Base-by-base conservation (phyloP, 1,140 invertebrate genomes). In the Dreissena rostriformis region DNA sequence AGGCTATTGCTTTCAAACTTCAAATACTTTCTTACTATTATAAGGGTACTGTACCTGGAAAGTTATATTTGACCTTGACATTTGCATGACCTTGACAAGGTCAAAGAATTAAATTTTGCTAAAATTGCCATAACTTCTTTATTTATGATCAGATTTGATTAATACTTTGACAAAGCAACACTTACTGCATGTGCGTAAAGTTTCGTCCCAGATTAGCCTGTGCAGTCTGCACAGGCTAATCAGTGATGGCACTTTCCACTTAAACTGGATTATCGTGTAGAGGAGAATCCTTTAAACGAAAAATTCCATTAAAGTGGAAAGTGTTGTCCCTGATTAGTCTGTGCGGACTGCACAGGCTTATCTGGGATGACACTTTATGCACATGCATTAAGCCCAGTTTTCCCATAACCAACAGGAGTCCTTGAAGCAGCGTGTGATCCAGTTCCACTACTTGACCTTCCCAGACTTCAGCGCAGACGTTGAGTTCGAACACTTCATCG, bases 381-480 rank as follows among this genome's bases (percentile, higher is more conserved):
- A 51, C 17, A 51, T 19, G 19, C 17, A 71, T n/a, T n/a, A n/a
- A n/a, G n/a, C n/a, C n/a, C n/a, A n/a, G 24, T 68, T 28, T 68
- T 28, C 24, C 1, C 24, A 15, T 39, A 29, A 26, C 17, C 74
- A 61, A 52, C 65, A 87, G 85, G 72, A 80, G 4, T 24, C 78
- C 7, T 82, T 82, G 22, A 75, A 17, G 2, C 82, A 86, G 15
- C 82, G 79, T 22, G 87, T 90, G 39, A 83, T 68, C 15, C 89
- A 90, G 57, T 90, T 87, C 75, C 88, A 88, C 79, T 81, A 87
- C 66, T 83, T 86, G 49, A 86, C 84, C 53, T 90, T 86, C 80
- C 68, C 80, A 61, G 89, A 90, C 77, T 90, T 86, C 84, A 81
- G 80, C 67, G 89, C 89, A 57, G 87, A 88, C 68, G 77, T 90